Percentiles rank a stretch among this genome's conserved stretches.
Evolutionary conservation across 1,140 invertebrate genomes (phyloP).

Genomic region (Muscidifurax raptorellus): DNA sequence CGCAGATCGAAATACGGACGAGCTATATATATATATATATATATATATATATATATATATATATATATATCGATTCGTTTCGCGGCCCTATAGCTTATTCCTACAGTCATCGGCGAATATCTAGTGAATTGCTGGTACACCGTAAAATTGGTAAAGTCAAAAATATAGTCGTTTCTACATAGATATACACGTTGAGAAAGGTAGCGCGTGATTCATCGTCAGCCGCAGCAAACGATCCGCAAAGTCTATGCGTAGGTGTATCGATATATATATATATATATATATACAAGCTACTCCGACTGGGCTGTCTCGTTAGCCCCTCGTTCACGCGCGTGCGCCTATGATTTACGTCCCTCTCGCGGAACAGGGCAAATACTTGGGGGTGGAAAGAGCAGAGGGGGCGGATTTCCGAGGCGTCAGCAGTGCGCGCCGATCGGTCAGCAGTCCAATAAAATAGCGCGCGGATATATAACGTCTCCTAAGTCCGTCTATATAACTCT

Average conservation of each 20-base stretch:
- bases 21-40: too few relatives aligned
- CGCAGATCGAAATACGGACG: background rate
- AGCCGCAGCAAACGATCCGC: background rate
- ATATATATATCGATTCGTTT: too few relatives aligned
- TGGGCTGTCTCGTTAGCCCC: conserved; percentile 16
- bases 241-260: background rate
- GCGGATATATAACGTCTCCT: conserved; percentile 1
- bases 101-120: background rate
- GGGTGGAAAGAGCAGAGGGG: background rate
- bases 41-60: too few relatives aligned
- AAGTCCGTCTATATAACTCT: conserved; percentile 40
- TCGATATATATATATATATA: background rate
- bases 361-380: background rate
- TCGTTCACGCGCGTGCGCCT: background rate
- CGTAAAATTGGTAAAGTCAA: conserved; percentile 21
- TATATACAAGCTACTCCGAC: too few relatives aligned
- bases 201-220: conserved; percentile 16
- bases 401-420: too few relatives aligned
- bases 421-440: background rate
- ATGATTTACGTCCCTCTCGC: conserved; percentile 25
- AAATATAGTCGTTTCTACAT: too few relatives aligned
- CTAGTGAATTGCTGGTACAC: background rate
- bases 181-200: too few relatives aligned
- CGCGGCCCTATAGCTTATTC: too few relatives aligned
- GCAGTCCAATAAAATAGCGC: conserved; percentile 25